Evolutionary conservation across 2,888 invertebrate genomes (phyloP).

Genomic region (Cephus pygmeus): DNA sequence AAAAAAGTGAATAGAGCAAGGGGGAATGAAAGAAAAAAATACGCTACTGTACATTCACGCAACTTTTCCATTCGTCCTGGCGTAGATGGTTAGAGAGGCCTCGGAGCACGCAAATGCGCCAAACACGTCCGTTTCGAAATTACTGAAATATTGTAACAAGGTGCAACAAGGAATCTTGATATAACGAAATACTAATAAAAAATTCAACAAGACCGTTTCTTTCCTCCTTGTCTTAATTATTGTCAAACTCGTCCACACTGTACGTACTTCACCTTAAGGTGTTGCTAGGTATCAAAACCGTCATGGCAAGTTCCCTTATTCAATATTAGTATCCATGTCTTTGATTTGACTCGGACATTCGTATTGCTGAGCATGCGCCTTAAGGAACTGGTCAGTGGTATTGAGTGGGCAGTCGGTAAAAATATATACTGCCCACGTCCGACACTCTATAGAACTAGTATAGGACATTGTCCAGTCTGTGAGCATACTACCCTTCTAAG

Average conservation of each 20-base stretch:
- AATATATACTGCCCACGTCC: constrained; percentile 39
- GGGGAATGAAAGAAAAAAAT: background rate
- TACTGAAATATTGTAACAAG: background rate
- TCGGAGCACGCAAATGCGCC: background rate
- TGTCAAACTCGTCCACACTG: background rate
- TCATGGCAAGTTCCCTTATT: background rate
- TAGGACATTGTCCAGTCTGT: constrained; percentile 57
- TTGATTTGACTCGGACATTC: constrained; percentile 1
- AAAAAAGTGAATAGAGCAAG: background rate
- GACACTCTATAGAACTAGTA: constrained; percentile 41
- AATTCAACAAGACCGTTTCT: background rate
- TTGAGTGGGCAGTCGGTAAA: constrained; percentile 57
- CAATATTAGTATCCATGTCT: background rate
- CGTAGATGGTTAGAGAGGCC: background rate
- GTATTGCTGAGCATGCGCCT: constrained; percentile 54
- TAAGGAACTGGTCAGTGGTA: constrained; percentile 57
- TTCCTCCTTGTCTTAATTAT: background rate
- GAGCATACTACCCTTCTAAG: constrained; percentile 24
- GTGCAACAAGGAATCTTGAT: background rate
- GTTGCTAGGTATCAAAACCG: constrained; percentile 20
- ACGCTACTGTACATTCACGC: background rate
- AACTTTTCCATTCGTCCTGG: background rate
- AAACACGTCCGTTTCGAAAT: background rate
- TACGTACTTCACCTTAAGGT: constrained; percentile 43
- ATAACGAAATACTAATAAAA: background rate